Evolutionary conservation across 2,888 invertebrate species (phyloP).

Genomic region (Melipona beecheii): DNA sequence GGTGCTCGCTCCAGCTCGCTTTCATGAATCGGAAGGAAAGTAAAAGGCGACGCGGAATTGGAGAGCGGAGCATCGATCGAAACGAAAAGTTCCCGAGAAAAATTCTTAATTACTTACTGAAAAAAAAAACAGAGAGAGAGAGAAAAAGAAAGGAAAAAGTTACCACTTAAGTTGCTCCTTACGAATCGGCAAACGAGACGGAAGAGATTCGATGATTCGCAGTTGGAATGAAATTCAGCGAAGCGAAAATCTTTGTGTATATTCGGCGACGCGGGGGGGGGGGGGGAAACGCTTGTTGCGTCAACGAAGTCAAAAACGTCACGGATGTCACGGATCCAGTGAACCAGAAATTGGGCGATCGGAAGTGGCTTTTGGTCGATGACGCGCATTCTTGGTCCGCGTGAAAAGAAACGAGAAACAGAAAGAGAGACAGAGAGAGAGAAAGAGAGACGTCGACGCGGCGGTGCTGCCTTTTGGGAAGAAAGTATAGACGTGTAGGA

Average conservation of each 20-base stretch:
- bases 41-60: neutral
- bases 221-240: constrained; percentile 12
- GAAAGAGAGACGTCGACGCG: constrained; percentile 6
- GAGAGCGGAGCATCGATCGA: neutral
- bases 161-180: too few species aligned
- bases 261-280: neutral
- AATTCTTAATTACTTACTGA: neutral
- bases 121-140: too few species aligned
- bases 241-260: neutral
- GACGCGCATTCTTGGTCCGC: constrained; percentile 18
- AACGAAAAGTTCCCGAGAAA: neutral
- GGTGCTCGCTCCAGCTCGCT: neutral
- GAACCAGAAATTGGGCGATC: constrained; percentile 21
- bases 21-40: neutral
- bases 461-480: constrained; percentile 11
- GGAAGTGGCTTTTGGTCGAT: constrained; percentile 16
- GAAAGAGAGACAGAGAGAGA: neutral
- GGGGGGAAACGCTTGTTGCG: constrained; percentile 32
- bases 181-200: neutral
- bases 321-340: constrained; percentile 3
- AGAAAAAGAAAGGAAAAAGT: neutral
- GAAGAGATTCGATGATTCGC: constrained; percentile 8
- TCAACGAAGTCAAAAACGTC: constrained; percentile 29
- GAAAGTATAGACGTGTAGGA: neutral
- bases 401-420: neutral